Conservation (phyloP, 2,113 vertebrate genomes). For the Pholis gunnellus region DNA sequence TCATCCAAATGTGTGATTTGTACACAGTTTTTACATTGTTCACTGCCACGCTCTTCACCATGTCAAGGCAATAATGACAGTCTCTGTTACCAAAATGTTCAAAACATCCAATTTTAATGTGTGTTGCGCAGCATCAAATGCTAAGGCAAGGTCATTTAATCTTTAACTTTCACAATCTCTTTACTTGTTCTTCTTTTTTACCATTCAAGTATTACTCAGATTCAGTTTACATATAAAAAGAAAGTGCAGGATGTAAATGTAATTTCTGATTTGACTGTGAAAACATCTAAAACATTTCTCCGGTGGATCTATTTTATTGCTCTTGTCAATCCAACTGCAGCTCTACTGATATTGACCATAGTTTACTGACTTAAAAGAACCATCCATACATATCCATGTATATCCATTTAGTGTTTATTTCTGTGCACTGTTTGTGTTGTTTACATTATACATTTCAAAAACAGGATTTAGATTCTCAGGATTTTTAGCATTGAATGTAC, state of each 20-base stretch:
- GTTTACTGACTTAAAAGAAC: not conserved
- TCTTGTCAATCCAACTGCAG: not conserved
- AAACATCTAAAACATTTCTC: not conserved
- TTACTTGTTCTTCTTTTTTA: not conserved
- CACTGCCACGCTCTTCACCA: not conserved
- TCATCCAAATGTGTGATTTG: slow-evolving; percentile 51
- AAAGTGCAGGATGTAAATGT: not conserved
- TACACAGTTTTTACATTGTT: slow-evolving; percentile 18
- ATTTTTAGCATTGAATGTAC: too few relatives aligned
- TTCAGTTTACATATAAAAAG: not conserved
- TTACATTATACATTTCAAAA: too few relatives aligned
- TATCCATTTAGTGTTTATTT: not conserved
- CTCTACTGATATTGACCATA: not conserved
- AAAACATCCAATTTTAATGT: slow-evolving; percentile 1
- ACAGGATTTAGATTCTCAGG: too few relatives aligned
- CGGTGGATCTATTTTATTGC: not conserved
- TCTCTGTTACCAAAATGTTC: not conserved
- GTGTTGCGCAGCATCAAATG: not conserved
- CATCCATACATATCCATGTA: not conserved
- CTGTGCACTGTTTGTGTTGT: not conserved
- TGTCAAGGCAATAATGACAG: not conserved
- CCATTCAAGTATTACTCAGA: not conserved
- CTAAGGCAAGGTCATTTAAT: slow-evolving; percentile 30
- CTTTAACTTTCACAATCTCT: slow-evolving; percentile 14
- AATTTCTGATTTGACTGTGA: not conserved